A percentile compares a stretch with the other conserved stretches of the same genome.
Evolutionary conservation across 92 coral and sea anemone species (phyloP).

Genomic region (Zoanthus sociatus): DNA sequence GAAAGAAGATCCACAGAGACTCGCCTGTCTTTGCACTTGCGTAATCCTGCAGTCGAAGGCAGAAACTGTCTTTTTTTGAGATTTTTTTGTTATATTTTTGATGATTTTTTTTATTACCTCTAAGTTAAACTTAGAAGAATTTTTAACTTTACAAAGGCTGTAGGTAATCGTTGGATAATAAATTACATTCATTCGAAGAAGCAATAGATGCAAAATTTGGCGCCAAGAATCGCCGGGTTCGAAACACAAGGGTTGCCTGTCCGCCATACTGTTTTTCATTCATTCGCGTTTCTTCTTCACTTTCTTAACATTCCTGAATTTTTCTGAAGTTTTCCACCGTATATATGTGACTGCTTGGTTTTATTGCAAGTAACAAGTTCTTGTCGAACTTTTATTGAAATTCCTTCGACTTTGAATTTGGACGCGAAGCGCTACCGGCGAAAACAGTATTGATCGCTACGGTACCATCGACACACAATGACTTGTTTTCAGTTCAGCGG

Average conservation of each 20-base stretch:
- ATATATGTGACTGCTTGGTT: background rate
- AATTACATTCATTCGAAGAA: slow-evolving; percentile 29
- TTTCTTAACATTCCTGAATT: slow-evolving; percentile 11
- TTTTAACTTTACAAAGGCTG: slow-evolving; percentile 8
- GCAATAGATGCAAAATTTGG: slow-evolving; percentile 43
- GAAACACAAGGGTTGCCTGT: slow-evolving; percentile 16
- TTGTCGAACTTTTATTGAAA: slow-evolving; percentile 12
- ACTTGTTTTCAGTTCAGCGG: slow-evolving; percentile 14
- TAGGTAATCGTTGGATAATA: background rate
- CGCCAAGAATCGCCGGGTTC: slow-evolving; percentile 51
- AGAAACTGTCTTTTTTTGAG: slow-evolving; percentile 4
- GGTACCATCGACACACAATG: background rate
- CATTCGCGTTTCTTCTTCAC: slow-evolving; percentile 20
- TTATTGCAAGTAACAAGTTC: background rate
- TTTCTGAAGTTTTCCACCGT: background rate
- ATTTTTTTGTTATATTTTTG: slow-evolving; percentile 37
- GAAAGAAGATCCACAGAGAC: background rate
- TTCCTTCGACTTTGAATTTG: background rate
- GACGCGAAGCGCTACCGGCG: background rate
- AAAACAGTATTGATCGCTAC: background rate
- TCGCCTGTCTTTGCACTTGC: slow-evolving; percentile 23
- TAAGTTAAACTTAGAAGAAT: slow-evolving; percentile 6
- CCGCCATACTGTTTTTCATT: slow-evolving; percentile 57
- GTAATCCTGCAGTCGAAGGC: slow-evolving; percentile 13
- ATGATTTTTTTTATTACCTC: slow-evolving; percentile 14